These are phyloP conservation scores for Dermatemys mawii DNA, from an alignment of 2,113 vertebrate species.

Conservation along the genomic window DNA sequence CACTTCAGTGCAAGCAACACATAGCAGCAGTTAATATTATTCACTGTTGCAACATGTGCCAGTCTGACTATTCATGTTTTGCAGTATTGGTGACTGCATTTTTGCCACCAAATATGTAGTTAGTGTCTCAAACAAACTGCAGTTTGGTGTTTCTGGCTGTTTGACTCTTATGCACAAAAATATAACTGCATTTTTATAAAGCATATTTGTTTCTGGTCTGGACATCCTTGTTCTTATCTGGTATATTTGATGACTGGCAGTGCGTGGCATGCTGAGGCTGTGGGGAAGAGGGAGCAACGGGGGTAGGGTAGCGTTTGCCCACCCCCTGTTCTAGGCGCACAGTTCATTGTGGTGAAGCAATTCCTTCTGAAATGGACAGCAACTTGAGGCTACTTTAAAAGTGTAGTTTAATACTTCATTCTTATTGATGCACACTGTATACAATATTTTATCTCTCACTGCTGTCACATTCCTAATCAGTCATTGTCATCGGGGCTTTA, in stretches of 20 bases:
- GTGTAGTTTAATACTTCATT: conserved; percentile 59
- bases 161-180: neutral
- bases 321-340: conserved; percentile 24
- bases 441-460: conserved; percentile 66
- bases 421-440: conserved; percentile 56
- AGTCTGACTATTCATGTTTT: neutral
- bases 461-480: conserved; percentile 37
- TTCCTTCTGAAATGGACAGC: conserved; percentile 45
- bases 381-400: conserved; percentile 60
- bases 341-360: conserved; percentile 51
- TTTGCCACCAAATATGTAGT: neutral
- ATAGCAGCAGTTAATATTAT: rapidly evolving
- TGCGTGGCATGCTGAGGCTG: neutral
- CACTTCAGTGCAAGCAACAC: neutral
- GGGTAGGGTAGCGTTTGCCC: no score
- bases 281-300: no score
- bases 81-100: neutral
- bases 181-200: neutral
- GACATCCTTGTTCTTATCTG: neutral
- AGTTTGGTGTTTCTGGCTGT: neutral
- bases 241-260: neutral
- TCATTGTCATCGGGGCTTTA: conserved; percentile 30
- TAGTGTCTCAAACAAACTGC: neutral
- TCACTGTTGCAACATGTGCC: neutral
- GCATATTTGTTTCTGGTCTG: neutral